These are phyloP conservation scores for Platysternon megacephalum DNA, from an alignment of 2,113 vertebrate genomes.

Conservation along the genomic window DNA sequence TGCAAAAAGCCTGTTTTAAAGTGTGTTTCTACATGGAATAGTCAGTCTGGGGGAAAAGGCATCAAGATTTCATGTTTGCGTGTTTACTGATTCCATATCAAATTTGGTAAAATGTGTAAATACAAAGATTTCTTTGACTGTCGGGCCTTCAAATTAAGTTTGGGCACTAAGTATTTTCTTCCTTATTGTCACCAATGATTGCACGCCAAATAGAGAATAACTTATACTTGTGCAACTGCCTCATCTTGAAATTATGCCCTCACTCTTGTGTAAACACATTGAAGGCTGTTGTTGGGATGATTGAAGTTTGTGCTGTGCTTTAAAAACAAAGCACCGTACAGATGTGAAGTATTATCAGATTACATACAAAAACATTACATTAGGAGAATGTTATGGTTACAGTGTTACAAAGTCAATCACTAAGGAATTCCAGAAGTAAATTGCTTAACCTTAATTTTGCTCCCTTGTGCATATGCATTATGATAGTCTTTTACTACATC, in stretches of 20 bases:
- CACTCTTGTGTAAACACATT: not conserved
- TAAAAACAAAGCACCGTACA: not conserved
- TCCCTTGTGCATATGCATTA: not conserved
- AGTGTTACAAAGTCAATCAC: not conserved
- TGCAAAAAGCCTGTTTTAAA: not conserved
- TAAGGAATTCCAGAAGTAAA: not conserved
- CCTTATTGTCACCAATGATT: no score
- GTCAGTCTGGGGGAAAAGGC: not conserved
- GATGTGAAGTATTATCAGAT: not conserved
- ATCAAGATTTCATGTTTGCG: not conserved
- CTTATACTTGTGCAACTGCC: no score
- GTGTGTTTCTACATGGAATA: not conserved
- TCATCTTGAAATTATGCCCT: not conserved
- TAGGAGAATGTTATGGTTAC: not conserved
- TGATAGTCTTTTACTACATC: not conserved
- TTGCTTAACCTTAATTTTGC: not conserved
- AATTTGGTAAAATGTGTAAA: not conserved
- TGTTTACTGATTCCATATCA: fast-evolving
- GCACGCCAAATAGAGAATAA: no score
- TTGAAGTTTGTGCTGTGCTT: not conserved
- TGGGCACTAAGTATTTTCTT: not conserved
- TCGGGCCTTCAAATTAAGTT: not conserved
- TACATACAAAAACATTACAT: not conserved
- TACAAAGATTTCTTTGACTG: constrained; percentile 5
- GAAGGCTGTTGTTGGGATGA: not conserved